Evolutionary conservation across 2,113 vertebrate species (phyloP).

Genomic region (Danionella cerebrum): DNA sequence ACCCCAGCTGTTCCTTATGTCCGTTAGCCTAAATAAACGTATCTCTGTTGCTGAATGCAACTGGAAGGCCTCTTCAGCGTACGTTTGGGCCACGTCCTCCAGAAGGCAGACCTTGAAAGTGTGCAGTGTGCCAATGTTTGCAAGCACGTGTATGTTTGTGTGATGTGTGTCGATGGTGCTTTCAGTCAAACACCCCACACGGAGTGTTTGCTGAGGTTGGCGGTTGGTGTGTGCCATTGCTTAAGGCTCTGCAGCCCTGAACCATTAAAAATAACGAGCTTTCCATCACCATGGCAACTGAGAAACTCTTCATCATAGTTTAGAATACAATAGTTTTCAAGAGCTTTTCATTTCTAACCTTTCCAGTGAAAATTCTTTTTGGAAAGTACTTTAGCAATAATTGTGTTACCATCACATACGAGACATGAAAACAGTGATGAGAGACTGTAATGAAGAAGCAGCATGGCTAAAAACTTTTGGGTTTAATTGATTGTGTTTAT

Average conservation of each 20-base stretch:
- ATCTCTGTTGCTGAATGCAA: background rate
- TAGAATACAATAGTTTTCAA: slow-evolving; percentile 1
- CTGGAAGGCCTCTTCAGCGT: background rate
- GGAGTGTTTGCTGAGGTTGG: background rate
- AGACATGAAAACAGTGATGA: background rate
- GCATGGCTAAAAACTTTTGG: background rate
- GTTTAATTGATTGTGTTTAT: slow-evolving; percentile 12
- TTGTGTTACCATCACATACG: background rate
- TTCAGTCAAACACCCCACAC: background rate
- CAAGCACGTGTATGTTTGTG: background rate
- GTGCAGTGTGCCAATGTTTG: background rate
- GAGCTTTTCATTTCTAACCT: slow-evolving; percentile 1
- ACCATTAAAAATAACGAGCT: slow-evolving; percentile 59
- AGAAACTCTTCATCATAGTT: slow-evolving; percentile 42
- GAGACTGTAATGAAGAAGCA: background rate
- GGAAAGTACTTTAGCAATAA: slow-evolving; percentile 1
- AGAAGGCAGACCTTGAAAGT: background rate
- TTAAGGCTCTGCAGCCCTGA: background rate
- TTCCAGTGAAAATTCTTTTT: slow-evolving; percentile 5
- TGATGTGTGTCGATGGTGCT: background rate
- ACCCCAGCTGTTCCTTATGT: background rate
- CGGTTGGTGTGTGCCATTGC: background rate
- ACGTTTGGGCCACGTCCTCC: background rate
- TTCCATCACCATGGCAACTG: slow-evolving; percentile 44
- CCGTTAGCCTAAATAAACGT: background rate